Base-by-base conservation (phyloP, 2,888 invertebrate species). In the Macrosoma leucophasiata region DNA sequence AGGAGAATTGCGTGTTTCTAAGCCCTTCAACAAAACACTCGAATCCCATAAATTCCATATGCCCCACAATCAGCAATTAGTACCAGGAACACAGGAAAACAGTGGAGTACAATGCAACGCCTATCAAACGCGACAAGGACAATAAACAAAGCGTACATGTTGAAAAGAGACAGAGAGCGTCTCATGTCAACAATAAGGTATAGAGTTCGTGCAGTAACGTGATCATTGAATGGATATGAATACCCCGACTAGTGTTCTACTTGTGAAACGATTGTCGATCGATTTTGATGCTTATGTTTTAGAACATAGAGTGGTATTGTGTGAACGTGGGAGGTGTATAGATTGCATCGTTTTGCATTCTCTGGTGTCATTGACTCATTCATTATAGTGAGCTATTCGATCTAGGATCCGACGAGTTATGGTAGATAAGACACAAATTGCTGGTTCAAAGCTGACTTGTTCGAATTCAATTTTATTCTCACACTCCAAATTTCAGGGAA, bases 131-230 rank as follows among this genome's bases (percentile, higher is more conserved):
- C 21, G 40, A 42, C 8, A 22, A 37, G 18, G 42, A 45, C 10
- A 31, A 30, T 41, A 43, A 18, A 44, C 15, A 29, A 12, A 33
- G 23, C 10, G 9, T 29, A 21, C 24, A 29, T 12, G 50, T 33
- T 36, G 18, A 36, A 55, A 41, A 41, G 50, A 46, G 53, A 57
- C 24, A 33, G 43, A 39, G 31, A 39, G 52, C 46, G 57, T 63
- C 58, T 62, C 62, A 55, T 71, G 63, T 69, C 71, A 68, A 72
- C 71, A 74, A 69, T 71, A 64, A 71, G 62, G 62, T 61, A 69
- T 65, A 65, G 58, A 59, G 60, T 62, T 64, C 70, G 64, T 65
- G 69, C 62, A 59, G 64, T 69, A 69, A 73, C 68, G 63, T 72
- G 72, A 70, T 59, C 63, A 65, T 59, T 73, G 63, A 73, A 75